Conservation (phyloP, 1,140 invertebrate species). For the Acromyrmex echinatior region DNA sequence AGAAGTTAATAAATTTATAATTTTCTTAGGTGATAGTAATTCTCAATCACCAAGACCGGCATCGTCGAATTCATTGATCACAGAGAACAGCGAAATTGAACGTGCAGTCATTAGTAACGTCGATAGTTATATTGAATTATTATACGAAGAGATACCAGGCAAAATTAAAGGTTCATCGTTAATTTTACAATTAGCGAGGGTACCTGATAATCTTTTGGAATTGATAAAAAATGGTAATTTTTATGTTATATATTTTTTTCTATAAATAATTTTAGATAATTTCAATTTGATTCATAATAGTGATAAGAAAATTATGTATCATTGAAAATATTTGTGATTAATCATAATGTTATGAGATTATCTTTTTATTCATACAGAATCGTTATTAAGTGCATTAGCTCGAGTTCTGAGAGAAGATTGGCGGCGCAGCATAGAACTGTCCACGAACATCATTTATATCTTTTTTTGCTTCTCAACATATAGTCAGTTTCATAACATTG, state of each 20-base stretch:
- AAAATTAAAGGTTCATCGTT: conserved; percentile 97
- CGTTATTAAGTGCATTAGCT: conserved; percentile 97
- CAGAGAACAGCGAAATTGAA: conserved; percentile 82
- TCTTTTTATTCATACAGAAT: conserved; percentile 90
- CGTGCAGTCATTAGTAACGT: conserved; percentile 93
- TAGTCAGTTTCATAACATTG: conserved; percentile 96
- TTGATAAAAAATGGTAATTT: conserved; percentile 95
- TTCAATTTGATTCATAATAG: conserved; percentile 13
- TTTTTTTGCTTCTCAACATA: conserved; percentile 99
- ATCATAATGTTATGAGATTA: neutral
- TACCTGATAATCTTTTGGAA: conserved; percentile 97
- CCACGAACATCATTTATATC: conserved; percentile 98
- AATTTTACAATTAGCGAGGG: conserved; percentile 95
- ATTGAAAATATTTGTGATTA: neutral
- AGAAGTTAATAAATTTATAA: conserved; percentile 7
- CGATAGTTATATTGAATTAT: conserved; percentile 97
- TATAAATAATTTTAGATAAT: neutral
- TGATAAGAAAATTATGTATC: neutral
- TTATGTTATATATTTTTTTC: neutral
- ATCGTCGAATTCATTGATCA: conserved; percentile 81
- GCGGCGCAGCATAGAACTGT: conserved; percentile 97
- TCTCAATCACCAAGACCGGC: conserved; percentile 79
- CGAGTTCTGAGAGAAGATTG: conserved; percentile 98
- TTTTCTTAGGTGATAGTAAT: conserved; percentile 76
- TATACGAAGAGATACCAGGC: conserved; percentile 98